Evolutionary conservation across 1,140 invertebrate species (phyloP), one percentile per base, ranked within the genome.

Genomic region (Medauroidea extradentata): DNA sequence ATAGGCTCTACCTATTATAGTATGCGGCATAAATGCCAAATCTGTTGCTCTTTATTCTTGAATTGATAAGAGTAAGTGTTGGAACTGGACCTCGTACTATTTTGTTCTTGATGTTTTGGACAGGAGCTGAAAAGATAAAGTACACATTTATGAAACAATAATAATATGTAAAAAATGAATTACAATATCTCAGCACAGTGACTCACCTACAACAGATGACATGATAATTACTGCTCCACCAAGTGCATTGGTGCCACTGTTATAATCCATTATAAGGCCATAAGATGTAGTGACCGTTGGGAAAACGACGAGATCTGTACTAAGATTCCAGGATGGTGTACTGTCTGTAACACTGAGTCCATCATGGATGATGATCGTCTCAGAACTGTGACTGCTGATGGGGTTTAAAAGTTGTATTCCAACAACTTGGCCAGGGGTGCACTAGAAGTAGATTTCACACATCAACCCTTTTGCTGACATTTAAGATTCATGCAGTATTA

Each of bases 341-440:
- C 75, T 78, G 18, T 78, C 76, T 43, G 83, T 81, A 42, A 81
- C 79, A 18, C 81, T 83, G 61, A 84, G 80, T 1, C 86, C 84
- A 73, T 94, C 90, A 59, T 88, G 83, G 46, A 96, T 83, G 23
- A 81, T 80, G 38, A 96, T 86, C 62, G 81, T 79, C 77, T 96
- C 93, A 0, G 87, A 88, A 55, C 90, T 94, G 53, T 88, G 81
- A 71, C 93, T 92, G 55, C 90, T 86, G 54, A 94, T 90, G 2
- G 92, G 91, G 78, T 94, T 95, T 1, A 96, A 68, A 7, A 93
- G 78, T 68, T 93, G 90, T 25, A 93, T 83, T 19, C 89, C 89
- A 24, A 93, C 77, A 1, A 91, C 88, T 69, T 83, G 89, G 4
- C 88, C 87, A 1, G 88, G 87, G 23, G 83, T 83, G 59, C 86